Conservation (phyloP, 2,797 vertebrate species). For the Trachops cirrhosus region DNA sequence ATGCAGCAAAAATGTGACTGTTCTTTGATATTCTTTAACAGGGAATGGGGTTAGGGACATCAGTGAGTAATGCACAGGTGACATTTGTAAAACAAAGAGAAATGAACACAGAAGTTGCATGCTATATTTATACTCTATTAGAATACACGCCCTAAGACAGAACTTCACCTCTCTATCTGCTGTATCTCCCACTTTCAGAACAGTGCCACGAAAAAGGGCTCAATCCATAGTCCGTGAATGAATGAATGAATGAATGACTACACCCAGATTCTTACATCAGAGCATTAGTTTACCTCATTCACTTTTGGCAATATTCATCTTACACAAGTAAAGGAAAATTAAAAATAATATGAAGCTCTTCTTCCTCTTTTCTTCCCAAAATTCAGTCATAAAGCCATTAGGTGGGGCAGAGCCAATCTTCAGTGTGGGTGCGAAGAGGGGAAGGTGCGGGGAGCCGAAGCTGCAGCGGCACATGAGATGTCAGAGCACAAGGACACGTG, state of each 20-base stretch:
- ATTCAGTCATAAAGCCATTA: not conserved
- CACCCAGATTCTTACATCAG: not conserved
- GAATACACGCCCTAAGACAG: not conserved
- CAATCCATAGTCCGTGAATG: not conserved
- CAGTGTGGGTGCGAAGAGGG: rapidly evolving
- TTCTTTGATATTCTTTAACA: not conserved
- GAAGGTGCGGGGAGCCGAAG: rapidly evolving
- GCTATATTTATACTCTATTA: not conserved
- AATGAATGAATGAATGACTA: not conserved
- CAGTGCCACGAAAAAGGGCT: not conserved
- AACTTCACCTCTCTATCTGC: not conserved
- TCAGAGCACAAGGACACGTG: not conserved
- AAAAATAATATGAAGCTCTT: not conserved
- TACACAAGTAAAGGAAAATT: constrained; percentile 13
- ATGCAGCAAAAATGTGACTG: not conserved
- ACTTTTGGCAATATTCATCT: not conserved
- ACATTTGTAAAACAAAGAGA: not conserved
- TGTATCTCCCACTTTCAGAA: not conserved
- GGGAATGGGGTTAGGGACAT: not conserved
- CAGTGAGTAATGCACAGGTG: not conserved
- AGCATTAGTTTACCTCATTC: not conserved
- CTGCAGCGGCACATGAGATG: not conserved
- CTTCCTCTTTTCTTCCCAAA: not conserved
- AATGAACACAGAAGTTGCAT: not conserved
- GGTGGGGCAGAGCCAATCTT: not conserved